Evolutionary conservation across 1,140 invertebrate genomes (phyloP), one percentile per base, ranked within the genome.

Genomic region (Eufriesea mexicana): DNA sequence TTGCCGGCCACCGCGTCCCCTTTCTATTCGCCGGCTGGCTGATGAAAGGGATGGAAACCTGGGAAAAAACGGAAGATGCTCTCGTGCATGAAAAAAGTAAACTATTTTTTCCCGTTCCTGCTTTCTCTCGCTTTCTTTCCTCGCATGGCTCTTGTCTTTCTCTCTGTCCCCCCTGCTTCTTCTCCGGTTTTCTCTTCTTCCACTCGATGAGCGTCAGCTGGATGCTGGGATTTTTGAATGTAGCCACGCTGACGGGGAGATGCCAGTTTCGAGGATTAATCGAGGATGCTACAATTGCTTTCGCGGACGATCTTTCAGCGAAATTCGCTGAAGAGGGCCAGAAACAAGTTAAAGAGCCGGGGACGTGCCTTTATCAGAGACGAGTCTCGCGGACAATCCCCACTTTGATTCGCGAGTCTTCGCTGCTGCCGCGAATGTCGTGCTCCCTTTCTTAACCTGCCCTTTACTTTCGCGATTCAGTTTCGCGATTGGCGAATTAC

Each of bases 11-110:
- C 81, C 86, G 87, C 51, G 83, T 88, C 84, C 86, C 80, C 86
- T 90, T 91, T 92, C 86, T 91, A 92, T 92, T 91, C 87, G 89
- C 83, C 84, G 86, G 72, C 68, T 74, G 75, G 75, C 83, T 89
- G 90, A 89, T 91, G 85, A 93, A 91, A 93, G 88, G 81, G 87
- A 89, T 89, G 89, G 89, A 89, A 92, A 91, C 80, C 86, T 81
- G 86, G 89, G 45, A 23, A 89, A 89, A 91, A 84, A 87, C 86
- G 86, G 57, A 76, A 68, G 75, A 67, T 59, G 73, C 72, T 73
- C 76, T 70, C 64, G 75, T 75, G 83, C 64, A 79, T 67, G 66
- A 85, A 90, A 87, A 90, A 84, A 81, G 85, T 85, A 89, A 91
- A 90, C 81, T 90, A 88, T 91, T 92, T 90, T 89, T 84, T 73